Base-by-base conservation (phyloP, 1,140 invertebrate genomes). In the Lepidotrigona ventralis region DNA sequence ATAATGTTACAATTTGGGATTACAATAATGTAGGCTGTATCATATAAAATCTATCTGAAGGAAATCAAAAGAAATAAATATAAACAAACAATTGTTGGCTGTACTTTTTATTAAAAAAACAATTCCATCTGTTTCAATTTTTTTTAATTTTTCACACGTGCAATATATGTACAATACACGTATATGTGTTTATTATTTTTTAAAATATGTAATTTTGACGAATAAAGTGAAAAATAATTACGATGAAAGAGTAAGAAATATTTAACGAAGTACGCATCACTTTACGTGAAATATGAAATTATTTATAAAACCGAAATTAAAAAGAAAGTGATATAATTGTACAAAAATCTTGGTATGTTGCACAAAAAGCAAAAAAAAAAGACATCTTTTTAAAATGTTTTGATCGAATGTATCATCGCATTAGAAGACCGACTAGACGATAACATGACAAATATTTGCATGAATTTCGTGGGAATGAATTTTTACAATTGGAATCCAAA, bases 401-500 rank as follows among this genome's bases (percentile, higher is more conserved):
- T 46, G 51, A 60, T 53, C 21, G 39, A 60, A 70, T 23, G 26
- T 19, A 29, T 53, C 39, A 54, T 54, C 17, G n/a, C n/a, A 12
- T 39, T 8, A 63, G 53, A 9, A 71, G 46, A 21, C 26, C 1
- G 8, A 23, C 23, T 11, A 39, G 58, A 39, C n/a, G 51, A 4
- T n/a, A 66, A 58, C 12, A 9, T 26, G n/a, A 46, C 39, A 56
- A 79, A 71, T 64, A 79, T 64, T 26, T 54, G 12, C 21, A 46
- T 8, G 19, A 54, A 19, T 84, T 70, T n/a, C n/a, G 29, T 11
- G 26, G 56, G 63, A 81, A 76, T 39, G 56, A 68, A 79, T 76
- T 81, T 81, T 75, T 29, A 75, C n/a, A 71, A 75, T 73, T 53
- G 29, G 46, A 80, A 46, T 85, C 56, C 76, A 85, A 75, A 85